Percentiles rank a stretch among this genome's conserved stretches.
phyloP scores from a whole-genome alignment of 2,113 vertebrate species.

The Amblyopsis rosae region DNA sequence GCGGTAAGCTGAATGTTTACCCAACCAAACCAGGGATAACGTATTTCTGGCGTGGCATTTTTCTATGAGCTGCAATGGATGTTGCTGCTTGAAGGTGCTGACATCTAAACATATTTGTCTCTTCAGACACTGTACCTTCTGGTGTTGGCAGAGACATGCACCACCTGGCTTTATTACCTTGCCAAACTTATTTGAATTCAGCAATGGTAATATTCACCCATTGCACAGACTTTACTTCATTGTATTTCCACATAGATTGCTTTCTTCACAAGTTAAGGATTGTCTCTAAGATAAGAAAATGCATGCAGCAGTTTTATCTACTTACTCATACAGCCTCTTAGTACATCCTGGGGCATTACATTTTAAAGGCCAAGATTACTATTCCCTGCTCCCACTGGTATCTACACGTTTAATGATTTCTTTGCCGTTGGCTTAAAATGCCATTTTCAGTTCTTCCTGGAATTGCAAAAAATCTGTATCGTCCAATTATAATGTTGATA shows the following conservation, averaged over 20 bases:
- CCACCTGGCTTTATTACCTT: too few relatives aligned
- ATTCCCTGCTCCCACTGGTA: constrained; percentile 4
- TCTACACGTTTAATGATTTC: constrained; percentile 23
- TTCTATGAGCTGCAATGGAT: background rate
- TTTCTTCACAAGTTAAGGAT: background rate
- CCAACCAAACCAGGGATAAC: too few relatives aligned
- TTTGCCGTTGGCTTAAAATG: constrained; percentile 19
- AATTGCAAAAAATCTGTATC: background rate
- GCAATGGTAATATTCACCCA: too few relatives aligned
- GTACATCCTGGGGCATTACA: background rate
- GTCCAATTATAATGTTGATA: too few relatives aligned
- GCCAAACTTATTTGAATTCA: too few relatives aligned
- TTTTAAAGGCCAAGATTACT: background rate
- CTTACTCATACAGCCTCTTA: background rate
- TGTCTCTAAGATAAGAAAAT: background rate
- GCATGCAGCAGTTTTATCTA: background rate
- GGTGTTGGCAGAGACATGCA: too few relatives aligned
- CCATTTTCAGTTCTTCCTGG: constrained; percentile 4
- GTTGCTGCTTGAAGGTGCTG: background rate
- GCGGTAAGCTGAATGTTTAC: background rate
- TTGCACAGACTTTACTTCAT: too few relatives aligned
- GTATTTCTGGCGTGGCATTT: background rate
- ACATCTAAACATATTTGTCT: background rate
- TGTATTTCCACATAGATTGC: too few relatives aligned
- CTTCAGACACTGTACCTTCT: too few relatives aligned